A percentile compares a stretch with the other conserved stretches of the same genome.
Evolutionary conservation across 2,888 invertebrate genomes (phyloP).

Genomic region (Sepioteuthis lessoniana): DNA sequence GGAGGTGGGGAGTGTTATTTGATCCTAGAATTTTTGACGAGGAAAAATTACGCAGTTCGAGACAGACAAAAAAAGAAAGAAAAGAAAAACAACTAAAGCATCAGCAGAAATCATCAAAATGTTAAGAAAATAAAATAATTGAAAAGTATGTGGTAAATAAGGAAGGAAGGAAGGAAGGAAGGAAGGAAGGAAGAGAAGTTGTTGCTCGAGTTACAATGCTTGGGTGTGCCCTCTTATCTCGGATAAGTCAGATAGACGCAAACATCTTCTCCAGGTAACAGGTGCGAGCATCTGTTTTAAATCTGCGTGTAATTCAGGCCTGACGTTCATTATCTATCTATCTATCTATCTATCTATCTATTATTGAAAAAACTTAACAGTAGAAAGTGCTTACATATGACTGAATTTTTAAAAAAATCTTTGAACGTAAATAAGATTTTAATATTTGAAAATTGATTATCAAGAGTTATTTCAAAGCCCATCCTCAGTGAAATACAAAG

Average conservation of each 20-base stretch:
- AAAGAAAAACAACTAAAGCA: background rate
- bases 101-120: background rate
- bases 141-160: background rate
- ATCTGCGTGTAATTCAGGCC: background rate
- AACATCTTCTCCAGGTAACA: background rate
- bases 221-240: constrained; percentile 11
- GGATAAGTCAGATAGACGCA: background rate
- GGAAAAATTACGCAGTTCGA: background rate
- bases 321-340: background rate
- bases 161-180: no score
- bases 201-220: no score
- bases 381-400: no score
- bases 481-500: no score
- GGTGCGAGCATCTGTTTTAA: background rate
- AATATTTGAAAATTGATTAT: no score
- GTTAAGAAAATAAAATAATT: constrained; percentile 4
- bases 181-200: background rate
- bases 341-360: background rate
- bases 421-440: no score
- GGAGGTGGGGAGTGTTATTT: background rate
- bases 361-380: no score
- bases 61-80: background rate
- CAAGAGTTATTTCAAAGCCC: no score
- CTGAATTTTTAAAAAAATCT: no score
- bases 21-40: background rate